Conservation (phyloP, 1,140 invertebrate species). For the Drosophila takahashii region DNA sequence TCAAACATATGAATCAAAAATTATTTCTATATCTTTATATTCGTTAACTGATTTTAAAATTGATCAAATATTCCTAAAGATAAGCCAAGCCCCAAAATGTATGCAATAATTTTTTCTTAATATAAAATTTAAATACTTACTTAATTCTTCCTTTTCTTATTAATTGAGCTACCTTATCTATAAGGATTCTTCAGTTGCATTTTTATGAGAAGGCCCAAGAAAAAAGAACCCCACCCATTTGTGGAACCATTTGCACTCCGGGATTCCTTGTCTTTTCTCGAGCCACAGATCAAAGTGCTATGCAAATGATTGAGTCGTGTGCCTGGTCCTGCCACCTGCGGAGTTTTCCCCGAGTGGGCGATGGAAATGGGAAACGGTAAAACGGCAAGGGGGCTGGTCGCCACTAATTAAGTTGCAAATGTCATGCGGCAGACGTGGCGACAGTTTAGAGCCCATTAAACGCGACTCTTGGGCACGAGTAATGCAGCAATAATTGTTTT, state of each 20-base stretch:
- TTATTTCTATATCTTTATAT: too few relatives aligned
- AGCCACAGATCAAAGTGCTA: slow-evolving; percentile 68
- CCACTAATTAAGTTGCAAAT: slow-evolving; percentile 78
- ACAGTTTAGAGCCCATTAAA: slow-evolving; percentile 78
- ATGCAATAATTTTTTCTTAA: too few relatives aligned
- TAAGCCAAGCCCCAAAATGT: too few relatives aligned
- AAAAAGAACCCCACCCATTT: not conserved
- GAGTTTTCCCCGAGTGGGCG: slow-evolving; percentile 33
- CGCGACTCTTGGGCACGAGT: slow-evolving; percentile 57
- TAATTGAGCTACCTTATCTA: slow-evolving; percentile 12
- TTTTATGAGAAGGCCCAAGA: slow-evolving; percentile 50
- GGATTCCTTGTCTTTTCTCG: slow-evolving; percentile 18
- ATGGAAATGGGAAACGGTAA: not conserved
- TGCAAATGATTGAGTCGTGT: slow-evolving; percentile 63
- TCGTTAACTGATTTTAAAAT: too few relatives aligned
- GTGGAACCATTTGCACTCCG: not conserved
- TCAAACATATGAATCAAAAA: too few relatives aligned
- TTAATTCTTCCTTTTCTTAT: not conserved
- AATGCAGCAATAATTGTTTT: slow-evolving; percentile 80
- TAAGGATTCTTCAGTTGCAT: slow-evolving; percentile 36
- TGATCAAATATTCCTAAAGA: too few relatives aligned
- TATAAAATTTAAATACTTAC: not conserved
- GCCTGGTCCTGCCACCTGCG: slow-evolving; percentile 40
- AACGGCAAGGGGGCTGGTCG: slow-evolving; percentile 31
- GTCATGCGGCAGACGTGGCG: slow-evolving; percentile 47